phyloP scores from a whole-genome alignment of 2,113 vertebrate genomes.

The Procavia capensis region DNA sequence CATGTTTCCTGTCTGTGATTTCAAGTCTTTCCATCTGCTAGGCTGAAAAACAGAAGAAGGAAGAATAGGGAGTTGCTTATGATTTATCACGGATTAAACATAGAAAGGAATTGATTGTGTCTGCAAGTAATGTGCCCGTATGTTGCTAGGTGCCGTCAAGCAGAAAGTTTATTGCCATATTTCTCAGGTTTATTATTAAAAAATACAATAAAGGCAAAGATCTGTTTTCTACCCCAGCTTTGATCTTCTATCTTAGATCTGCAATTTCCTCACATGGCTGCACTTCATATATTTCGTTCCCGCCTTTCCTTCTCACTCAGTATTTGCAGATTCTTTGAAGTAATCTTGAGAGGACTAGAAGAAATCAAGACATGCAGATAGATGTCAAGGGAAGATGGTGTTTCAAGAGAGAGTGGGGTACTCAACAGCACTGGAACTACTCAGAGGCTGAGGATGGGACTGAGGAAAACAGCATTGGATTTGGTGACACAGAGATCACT shows the following conservation, averaged over 20 bases:
- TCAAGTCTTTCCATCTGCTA: background rate
- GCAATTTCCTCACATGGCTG: background rate
- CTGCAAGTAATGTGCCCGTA: background rate
- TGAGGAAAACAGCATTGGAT: background rate
- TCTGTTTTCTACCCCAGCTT: background rate
- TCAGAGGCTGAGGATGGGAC: background rate
- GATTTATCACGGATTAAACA: constrained; percentile 15
- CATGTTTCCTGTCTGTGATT: background rate
- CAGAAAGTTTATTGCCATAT: background rate
- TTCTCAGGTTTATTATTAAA: background rate
- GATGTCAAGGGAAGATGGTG: background rate
- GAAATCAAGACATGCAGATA: background rate
- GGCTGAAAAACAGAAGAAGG: background rate
- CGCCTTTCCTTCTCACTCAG: background rate
- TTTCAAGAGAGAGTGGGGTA: background rate
- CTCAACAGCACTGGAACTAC: background rate
- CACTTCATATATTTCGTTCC: background rate
- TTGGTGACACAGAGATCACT: background rate
- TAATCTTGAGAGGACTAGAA: background rate
- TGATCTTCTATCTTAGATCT: background rate
- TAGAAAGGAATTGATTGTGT: background rate
- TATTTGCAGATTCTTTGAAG: background rate
- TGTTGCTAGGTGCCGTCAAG: background rate
- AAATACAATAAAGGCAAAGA: background rate
- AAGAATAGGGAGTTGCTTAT: background rate